Base-by-base conservation (phyloP, 1,140 invertebrate species). In the Euwallacea similis region DNA sequence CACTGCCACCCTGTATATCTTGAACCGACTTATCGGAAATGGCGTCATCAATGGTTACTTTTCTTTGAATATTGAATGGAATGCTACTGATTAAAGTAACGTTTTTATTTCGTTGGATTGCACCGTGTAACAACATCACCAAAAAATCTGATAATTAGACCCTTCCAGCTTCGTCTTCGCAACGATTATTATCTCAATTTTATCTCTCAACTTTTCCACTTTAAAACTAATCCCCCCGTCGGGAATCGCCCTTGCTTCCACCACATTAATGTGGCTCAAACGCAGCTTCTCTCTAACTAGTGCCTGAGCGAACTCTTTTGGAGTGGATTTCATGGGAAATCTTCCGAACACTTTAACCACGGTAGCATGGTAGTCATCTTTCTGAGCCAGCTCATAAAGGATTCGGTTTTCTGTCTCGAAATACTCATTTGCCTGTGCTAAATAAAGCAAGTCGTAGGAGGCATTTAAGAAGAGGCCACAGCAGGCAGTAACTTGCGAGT, bases 161-260 rank as follows among this genome's bases (percentile, higher is more conserved):
- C 66, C 50, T 44, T 60, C 15, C 56, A 76, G 69, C 54, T 61
- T 59, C 42, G 64, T 50, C 33, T 74, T 74, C 7, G 72, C 72
- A 15, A 60, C 60, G 56, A 62, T 42, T 41, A 76, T 73, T 21
- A 76, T 43, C 4, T 47, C 21, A 13, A 76, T 41, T 71, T 76
- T 76, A 66, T 76, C 72, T 42, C 65, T 60, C 2, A 76, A 43
- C 33, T 42, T 76, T 13, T 53, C 15, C 33, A 75, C 54, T 63
- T 64, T 60, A 71, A 76, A 76, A 33, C 66, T 73, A 54, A 76
- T 69, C 33, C 69, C 71, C 9, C 61, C 50, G 55, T 75, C 72
- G 7, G 50, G n/a, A 69, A 74, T 69, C 16, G 63, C 54, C 9
- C 42, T 70, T 6, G 72, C 76, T 44, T 69, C 53, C 0, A 58